Conservation (phyloP, 92 coral and sea anemone species). For the Palythoa heliodiscus region DNA sequence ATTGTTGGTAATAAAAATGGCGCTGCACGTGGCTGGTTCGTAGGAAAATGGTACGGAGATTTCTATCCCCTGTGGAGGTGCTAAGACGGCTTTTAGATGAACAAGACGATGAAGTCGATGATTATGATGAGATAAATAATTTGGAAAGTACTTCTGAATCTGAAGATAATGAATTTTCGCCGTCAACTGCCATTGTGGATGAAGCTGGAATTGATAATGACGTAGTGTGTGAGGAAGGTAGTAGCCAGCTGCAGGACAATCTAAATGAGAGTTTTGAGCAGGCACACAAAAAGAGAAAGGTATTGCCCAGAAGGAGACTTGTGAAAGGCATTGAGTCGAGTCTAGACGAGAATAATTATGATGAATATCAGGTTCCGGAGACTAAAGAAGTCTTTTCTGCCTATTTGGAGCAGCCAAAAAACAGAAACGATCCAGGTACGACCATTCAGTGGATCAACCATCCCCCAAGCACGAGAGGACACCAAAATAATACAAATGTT, state of each 20-base stretch:
- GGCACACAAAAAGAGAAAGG: constrained; percentile 21
- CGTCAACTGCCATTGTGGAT: constrained; percentile 25
- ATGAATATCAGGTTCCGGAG: not conserved
- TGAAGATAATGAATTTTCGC: constrained; percentile 16
- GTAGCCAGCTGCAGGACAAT: constrained; percentile 16
- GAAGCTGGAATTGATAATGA: constrained; percentile 30
- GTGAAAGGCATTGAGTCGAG: constrained; percentile 18
- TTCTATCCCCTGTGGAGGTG: constrained; percentile 29
- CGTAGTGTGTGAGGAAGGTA: not conserved
- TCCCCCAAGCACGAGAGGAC: constrained; percentile 17
- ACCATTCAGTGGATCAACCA: constrained; percentile 14
- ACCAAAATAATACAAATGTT: constrained; percentile 8
- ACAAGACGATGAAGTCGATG: constrained; percentile 17
- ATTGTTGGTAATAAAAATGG: constrained; percentile 27
- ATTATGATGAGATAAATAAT: constrained; percentile 10
- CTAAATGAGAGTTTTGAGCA: constrained; percentile 25
- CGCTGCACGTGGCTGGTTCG: constrained; percentile 17
- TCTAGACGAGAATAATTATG: constrained; percentile 8
- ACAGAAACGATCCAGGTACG: constrained; percentile 5
- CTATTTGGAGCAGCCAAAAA: constrained; percentile 22
- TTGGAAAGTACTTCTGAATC: constrained; percentile 24
- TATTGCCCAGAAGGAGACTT: constrained; percentile 17
- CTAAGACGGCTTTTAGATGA: constrained; percentile 26
- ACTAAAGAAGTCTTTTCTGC: constrained; percentile 20
- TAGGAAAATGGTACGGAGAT: constrained; percentile 23